These are phyloP conservation scores for Drosophila athabasca DNA, from an alignment of 1,140 invertebrate genomes.

Conservation along the genomic window DNA sequence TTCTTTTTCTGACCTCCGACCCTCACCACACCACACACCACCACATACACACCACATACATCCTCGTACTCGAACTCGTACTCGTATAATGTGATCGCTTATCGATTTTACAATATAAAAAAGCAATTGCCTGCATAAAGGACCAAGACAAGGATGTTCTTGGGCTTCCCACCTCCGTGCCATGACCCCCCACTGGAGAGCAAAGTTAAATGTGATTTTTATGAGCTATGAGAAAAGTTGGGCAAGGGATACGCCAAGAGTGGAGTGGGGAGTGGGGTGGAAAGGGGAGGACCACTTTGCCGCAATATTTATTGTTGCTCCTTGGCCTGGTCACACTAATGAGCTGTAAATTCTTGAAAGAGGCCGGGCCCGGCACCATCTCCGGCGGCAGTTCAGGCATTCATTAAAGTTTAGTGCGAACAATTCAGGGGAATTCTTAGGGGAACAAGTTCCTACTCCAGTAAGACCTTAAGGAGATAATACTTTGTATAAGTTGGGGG, in stretches of 20 bases:
- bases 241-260: too few species aligned
- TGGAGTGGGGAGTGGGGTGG: too few species aligned
- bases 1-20: slow-evolving; percentile 14
- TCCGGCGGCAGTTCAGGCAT: neutral
- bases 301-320: slow-evolving; percentile 50
- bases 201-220: slow-evolving; percentile 76
- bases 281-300: neutral
- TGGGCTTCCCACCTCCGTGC: slow-evolving; percentile 4
- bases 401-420: slow-evolving; percentile 24
- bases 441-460: neutral
- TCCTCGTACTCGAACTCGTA: slow-evolving; percentile 15
- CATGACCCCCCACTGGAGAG: slow-evolving; percentile 34
- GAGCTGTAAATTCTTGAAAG: slow-evolving; percentile 52
- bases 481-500: too few species aligned
- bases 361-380: slow-evolving; percentile 9
- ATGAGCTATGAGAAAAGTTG: slow-evolving; percentile 60
- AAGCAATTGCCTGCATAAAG: slow-evolving; percentile 77
- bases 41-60: neutral
- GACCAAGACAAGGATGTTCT: slow-evolving; percentile 5
- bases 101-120: slow-evolving; percentile 83
- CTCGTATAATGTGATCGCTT: slow-evolving; percentile 78
- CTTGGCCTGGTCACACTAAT: slow-evolving; percentile 45
- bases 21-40: slow-evolving; percentile 25
- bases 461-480: too few species aligned
- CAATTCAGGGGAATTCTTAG: neutral